Evolutionary conservation across 2,113 vertebrate species (phyloP).

Genomic region (Antidorcas marsupialis): DNA sequence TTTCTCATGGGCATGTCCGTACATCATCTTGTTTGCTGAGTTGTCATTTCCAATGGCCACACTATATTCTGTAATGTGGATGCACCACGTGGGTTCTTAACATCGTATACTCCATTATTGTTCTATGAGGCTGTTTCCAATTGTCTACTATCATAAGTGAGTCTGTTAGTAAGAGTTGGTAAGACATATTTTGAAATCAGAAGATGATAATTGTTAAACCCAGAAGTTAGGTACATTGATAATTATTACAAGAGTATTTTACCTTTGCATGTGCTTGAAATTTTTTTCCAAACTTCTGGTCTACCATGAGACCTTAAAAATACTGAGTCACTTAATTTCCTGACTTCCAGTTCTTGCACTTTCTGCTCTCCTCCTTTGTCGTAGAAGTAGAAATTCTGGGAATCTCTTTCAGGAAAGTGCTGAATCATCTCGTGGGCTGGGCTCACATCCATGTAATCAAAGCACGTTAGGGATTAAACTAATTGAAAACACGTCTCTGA

Average conservation of each 20-base stretch:
- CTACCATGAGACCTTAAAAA: neutral
- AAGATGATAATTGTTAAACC: neutral
- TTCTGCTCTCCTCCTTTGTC: neutral
- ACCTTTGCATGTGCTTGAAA: neutral
- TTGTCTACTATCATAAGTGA: neutral
- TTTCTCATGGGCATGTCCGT: neutral
- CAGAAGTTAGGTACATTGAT: neutral
- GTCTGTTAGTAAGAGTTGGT: neutral
- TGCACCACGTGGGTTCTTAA: neutral
- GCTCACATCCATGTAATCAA: neutral
- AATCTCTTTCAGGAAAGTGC: neutral
- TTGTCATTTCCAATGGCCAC: neutral
- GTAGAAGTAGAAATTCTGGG: neutral
- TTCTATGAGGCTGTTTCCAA: neutral
- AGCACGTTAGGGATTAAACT: constrained; percentile 1
- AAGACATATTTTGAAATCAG: neutral
- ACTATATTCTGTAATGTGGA: neutral
- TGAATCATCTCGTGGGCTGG: neutral
- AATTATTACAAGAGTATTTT: neutral
- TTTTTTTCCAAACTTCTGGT: neutral
- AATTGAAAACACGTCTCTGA: neutral
- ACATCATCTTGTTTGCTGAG: neutral
- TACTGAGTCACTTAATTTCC: neutral
- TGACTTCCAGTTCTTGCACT: neutral
- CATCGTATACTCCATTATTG: neutral